Evolutionary conservation across 1,140 invertebrate species (phyloP), one percentile per base, ranked within the genome.

Genomic region (Bombus vancouverensis): DNA sequence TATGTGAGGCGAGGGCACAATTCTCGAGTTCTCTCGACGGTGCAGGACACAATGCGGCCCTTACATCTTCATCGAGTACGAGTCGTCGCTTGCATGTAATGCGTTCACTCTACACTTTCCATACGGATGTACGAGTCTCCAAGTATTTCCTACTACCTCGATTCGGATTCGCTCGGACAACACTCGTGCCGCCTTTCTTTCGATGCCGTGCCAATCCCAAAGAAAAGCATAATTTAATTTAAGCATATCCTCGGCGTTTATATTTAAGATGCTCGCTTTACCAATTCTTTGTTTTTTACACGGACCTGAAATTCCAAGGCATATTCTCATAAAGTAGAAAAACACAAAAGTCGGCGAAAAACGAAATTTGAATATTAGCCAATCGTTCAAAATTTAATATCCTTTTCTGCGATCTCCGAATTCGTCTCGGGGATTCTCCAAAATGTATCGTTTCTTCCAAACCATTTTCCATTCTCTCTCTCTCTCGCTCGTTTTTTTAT

Each of bases 21-120:
- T 73, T 65, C 80, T 81, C 85, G 68, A 78, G 75, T 66, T 75
- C 86, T 83, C 80, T 89, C 86, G 66, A 72, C 88, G 83, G 73
- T 71, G 77, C 83, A 62, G 81, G 65, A 71, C 84, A 91, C 90
- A 91, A 91, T 91, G 84, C 88, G 70, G 83, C 87, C 88, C 86
- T 90, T 89, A 88, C 81, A 86, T 90, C 85, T 83, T 84, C 81
- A 74, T 91, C 82, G 82, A 88, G 88, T 91, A 82, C 85, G 85
- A 90, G 89, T 86, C 83, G 83, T 81, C 83, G 88, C 82, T 89
- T 85, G 86, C 88, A 83, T 78, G 88, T 83, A 89, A 89, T 82
- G 82, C 78, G 87, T 79, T 89, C 82, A 39, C 83, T 91, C 85
- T 39, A 73, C 25, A 18, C 76, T 85, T 86, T 90, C 74, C 79